Base-by-base conservation (phyloP, 2,113 vertebrate species). In the Nyctibius bracteatus region DNA sequence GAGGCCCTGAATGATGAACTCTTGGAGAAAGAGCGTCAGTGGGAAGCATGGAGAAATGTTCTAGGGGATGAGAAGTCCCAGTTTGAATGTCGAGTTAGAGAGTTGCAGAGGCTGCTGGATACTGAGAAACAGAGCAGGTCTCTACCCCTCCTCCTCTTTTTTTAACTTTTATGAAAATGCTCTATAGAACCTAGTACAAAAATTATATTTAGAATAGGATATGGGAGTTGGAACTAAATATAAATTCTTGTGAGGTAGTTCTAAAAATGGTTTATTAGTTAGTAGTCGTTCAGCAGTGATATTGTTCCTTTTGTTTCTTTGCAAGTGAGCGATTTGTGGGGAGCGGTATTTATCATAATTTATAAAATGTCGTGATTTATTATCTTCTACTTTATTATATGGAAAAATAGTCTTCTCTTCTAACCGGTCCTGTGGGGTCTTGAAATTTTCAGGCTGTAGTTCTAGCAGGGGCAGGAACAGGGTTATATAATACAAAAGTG, bases 101-200 rank as follows among this genome's bases (percentile, higher is more conserved):
- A 99, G 84, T 44, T 99, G 62, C 99, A 99, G 98, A 99, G 99
- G 94, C 98, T 99, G 97, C 98, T 99, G 97, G 99, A 99, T 97
- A 99, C 98, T 2, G 99, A 99, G 97, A 99, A 99, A 91, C 99
- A 99, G 97, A 99, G 98, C 98, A 99, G 99, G 99, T 99, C 72
- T 90, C 20, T 90, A n/a, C n/a, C 11, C 62, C 66, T 65, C 59
- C 57, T 84, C 85, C 41, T 85, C 54, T 18, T 54, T 77, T 83
- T 75, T 86, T 80, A 95, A 71, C 70, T 81, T 87, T 20, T 62
- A 37, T 89, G 54, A 66, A 91, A 75, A 93, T 62, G 37, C 70
- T 85, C 46, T 23, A 22, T 39, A 67, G 49, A 86, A 80, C 65
- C 58, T 84, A 66, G 74, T 91, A 43, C n/a, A 58, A 59, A 89